Base-by-base conservation (phyloP, 2,797 vertebrate genomes). In the Etheostoma nigrum region DNA sequence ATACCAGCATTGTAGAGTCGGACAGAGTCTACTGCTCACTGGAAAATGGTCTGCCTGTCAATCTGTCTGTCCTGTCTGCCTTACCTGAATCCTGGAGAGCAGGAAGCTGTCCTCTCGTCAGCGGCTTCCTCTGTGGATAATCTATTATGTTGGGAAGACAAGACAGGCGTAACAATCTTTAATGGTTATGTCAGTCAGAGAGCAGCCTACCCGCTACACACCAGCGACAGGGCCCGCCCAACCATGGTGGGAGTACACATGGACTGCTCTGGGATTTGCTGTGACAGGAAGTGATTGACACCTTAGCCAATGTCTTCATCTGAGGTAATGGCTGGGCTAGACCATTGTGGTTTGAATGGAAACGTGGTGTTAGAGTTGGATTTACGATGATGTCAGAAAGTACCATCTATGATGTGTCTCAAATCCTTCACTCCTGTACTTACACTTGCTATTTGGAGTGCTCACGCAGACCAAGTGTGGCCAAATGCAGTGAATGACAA, bases 141-240 rank as follows among this genome's bases (percentile, higher is more conserved):
- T 93, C 86, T 86, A 88, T 91, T 87, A 91, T 63, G 51, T 65
- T 51, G 75, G 78, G 73, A 61, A 47, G 85, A 81, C 78, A 85
- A 82, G 93, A 92, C 93, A 93, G 89, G 89, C 84, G 85, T 84
- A 89, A 85, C 87, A 75, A 85, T 83, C 87, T 84, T 79, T 93
- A 93, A 93, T 94, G 87, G 86, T 57, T 54, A 63, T 94, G 91
- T 90, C 93, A 93, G 86, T 92, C 92, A 91, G 87, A 78, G 62
- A 72, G 67, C 72, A 47, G 65, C 42, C 65, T 49, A 23, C 45
- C 63, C 12, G 64, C 72, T 69, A 25, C 75, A 77, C 70, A 14
- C 36, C 45, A 33, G 74, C n/a, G 15, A 76, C 60, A 18, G 51
- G 25, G 65, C 63, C 74, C 65, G 16, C 27, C 79, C 76, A 72